Evolutionary conservation across 2,113 vertebrate genomes (phyloP).

Genomic region (Loxodonta africana): DNA sequence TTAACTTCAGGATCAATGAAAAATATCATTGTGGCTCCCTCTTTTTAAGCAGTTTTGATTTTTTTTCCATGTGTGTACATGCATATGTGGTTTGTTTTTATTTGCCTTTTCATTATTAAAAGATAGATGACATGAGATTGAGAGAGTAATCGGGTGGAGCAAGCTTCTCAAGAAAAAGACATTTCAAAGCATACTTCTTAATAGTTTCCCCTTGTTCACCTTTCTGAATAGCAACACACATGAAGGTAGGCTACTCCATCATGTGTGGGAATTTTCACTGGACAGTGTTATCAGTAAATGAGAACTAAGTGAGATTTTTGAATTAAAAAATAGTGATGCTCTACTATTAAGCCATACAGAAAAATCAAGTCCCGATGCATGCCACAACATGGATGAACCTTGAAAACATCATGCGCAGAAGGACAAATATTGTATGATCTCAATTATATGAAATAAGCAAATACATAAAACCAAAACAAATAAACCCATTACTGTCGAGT

Average conservation of each 20-base stretch:
- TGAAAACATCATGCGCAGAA: not conserved
- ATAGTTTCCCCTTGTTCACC: not conserved
- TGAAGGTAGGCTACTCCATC: not conserved
- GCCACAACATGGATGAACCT: not conserved
- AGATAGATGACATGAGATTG: not conserved
- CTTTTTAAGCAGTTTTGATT: not conserved
- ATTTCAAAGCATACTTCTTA: conserved; percentile 44
- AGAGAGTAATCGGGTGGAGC: not conserved
- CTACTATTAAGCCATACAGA: not conserved
- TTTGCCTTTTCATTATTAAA: conserved; percentile 52
- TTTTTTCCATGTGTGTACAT: not conserved
- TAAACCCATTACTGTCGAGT: too few species aligned
- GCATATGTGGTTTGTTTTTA: not conserved
- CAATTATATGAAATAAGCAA: not conserved
- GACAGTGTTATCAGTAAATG: not conserved
- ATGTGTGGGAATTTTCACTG: not conserved
- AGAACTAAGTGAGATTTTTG: not conserved
- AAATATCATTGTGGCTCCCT: not conserved
- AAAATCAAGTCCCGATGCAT: not conserved
- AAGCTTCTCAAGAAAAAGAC: not conserved
- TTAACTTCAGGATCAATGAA: conserved; percentile 13
- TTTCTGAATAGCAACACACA: conserved; percentile 12
- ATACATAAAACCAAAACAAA: too few species aligned
- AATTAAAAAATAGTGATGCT: not conserved
- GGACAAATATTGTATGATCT: not conserved